phyloP scores from a whole-genome alignment of 23 tunicate genomes.

The Ciona savignyi region DNA sequence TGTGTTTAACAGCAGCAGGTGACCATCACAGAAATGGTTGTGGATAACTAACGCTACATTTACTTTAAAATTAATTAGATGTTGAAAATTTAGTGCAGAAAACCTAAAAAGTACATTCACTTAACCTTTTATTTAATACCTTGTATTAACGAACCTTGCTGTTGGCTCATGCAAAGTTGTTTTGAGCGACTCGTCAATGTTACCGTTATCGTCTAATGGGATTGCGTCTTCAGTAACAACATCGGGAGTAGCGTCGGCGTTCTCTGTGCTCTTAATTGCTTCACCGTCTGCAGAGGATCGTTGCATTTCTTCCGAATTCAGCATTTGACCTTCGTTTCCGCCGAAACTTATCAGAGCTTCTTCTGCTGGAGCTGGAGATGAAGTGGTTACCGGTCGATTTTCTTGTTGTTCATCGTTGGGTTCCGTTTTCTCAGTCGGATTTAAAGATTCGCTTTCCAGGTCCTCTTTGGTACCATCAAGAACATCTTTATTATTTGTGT shows the following conservation, averaged over 20 bases:
- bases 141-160: background rate
- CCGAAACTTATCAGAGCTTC: background rate
- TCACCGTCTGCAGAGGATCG: background rate
- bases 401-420: background rate
- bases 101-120: no score
- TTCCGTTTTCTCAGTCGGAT: background rate
- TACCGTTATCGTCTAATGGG: background rate
- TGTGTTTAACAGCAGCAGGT: no score
- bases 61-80: no score
- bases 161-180: background rate
- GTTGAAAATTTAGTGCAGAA: no score
- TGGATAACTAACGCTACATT: no score
- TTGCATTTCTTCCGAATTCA: background rate
- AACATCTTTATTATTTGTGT: background rate
- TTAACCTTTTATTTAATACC: background rate
- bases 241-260: no score
- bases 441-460: background rate
- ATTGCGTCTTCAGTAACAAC: background rate
- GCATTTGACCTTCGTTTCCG: background rate
- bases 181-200: background rate
- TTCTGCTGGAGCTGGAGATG: background rate
- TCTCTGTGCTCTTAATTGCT: background rate
- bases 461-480: background rate
- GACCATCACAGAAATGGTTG: no score
- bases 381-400: background rate